Conservation (phyloP, 2,888 invertebrate species). For the Bombyx huttoni region DNA sequence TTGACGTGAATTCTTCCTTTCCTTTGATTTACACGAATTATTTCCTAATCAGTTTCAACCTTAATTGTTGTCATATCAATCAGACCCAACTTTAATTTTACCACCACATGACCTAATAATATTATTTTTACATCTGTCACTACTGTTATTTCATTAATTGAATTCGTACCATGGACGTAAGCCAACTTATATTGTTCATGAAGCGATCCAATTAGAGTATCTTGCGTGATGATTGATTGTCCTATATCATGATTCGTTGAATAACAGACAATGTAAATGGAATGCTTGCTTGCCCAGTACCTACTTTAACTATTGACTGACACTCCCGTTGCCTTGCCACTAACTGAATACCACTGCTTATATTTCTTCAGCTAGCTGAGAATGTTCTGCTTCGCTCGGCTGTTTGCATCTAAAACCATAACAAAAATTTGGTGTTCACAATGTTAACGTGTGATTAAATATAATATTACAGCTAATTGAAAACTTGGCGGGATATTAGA, state of each 20-base stretch:
- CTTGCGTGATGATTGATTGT: constrained; percentile 9
- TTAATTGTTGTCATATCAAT: neutral
- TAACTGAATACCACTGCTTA: constrained; percentile 66
- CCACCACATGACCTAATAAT: neutral
- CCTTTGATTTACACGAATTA: constrained; percentile 8
- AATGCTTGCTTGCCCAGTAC: constrained; percentile 59
- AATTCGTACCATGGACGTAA: constrained; percentile 6
- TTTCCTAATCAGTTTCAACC: constrained; percentile 1
- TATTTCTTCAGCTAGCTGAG: constrained; percentile 67
- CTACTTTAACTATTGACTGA: constrained; percentile 40
- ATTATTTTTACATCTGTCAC: neutral
- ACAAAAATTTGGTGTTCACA: constrained; percentile 13
- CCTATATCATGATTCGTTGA: constrained; percentile 10
- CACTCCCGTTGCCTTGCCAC: constrained; percentile 66
- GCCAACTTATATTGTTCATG: constrained; percentile 12
- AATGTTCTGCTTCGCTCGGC: constrained; percentile 69
- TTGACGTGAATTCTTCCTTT: constrained; percentile 46
- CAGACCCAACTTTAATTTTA: neutral
- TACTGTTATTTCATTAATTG: constrained; percentile 12
- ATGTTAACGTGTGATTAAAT: constrained; percentile 14
- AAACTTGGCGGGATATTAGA: constrained; percentile 48
- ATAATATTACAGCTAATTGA: constrained; percentile 13
- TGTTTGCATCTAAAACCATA: constrained; percentile 27
- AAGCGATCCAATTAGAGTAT: constrained; percentile 4
- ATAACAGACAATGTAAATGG: constrained; percentile 24